Percentiles rank a stretch among this genome's conserved stretches.
phyloP scores from a whole-genome alignment of 2,888 invertebrate species.

The Thereva nobilitata region DNA sequence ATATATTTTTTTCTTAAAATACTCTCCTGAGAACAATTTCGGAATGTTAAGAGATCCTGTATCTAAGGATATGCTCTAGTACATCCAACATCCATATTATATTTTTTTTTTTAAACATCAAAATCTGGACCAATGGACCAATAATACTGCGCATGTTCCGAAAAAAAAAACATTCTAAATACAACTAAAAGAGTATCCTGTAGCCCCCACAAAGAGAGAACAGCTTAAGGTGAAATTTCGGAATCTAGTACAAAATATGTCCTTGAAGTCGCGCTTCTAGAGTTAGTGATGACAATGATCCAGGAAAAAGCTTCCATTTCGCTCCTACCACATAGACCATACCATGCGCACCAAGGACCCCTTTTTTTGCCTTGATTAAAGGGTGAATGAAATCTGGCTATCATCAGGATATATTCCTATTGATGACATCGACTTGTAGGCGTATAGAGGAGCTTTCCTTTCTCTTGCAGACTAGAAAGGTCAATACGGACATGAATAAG shows the following conservation, averaged over 20 bases:
- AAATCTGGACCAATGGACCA: slow-evolving; percentile 7
- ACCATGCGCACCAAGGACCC: slow-evolving; percentile 11
- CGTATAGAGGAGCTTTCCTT: neutral
- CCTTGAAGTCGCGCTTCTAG: slow-evolving; percentile 20
- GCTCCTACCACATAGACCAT: neutral
- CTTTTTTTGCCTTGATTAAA: neutral
- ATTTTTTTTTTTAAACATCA: slow-evolving; percentile 3
- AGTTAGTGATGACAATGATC: slow-evolving; percentile 5
- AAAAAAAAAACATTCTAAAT: too few species aligned
- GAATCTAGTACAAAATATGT: slow-evolving; percentile 32
- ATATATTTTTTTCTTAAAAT: neutral
- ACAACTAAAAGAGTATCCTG: neutral
- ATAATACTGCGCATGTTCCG: slow-evolving; percentile 2
- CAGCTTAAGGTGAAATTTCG: neutral
- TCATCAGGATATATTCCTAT: slow-evolving; percentile 19
- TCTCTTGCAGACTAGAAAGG: too few species aligned
- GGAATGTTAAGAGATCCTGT: slow-evolving; percentile 8
- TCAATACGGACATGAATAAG: too few species aligned
- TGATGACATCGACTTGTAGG: slow-evolving; percentile 9
- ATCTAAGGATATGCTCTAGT: slow-evolving; percentile 13
- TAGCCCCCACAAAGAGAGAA: neutral
- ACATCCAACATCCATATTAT: slow-evolving; percentile 2
- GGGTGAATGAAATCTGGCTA: slow-evolving; percentile 22
- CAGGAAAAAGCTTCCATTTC: slow-evolving; percentile 4
- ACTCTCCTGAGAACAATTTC: neutral